Conservation (phyloP, 1,140 invertebrate genomes). For the Drosophila arawakana region DNA sequence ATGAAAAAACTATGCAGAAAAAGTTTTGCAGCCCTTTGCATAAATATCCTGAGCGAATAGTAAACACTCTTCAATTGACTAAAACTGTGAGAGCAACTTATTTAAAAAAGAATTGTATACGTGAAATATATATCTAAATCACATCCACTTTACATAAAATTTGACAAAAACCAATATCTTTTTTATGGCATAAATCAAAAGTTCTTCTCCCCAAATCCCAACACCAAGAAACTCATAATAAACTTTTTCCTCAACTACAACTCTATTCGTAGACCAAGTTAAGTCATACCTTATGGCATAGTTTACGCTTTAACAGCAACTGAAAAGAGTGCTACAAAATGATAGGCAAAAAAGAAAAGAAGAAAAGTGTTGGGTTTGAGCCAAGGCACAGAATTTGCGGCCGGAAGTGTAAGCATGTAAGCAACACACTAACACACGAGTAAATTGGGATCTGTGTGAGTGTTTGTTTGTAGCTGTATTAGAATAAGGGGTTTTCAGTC, state of each 20-base stretch:
- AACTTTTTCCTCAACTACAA: neutral
- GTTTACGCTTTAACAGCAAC: constrained; percentile 8
- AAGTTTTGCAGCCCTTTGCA: constrained; percentile 8
- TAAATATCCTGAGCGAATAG: constrained; percentile 14
- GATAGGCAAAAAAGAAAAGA: constrained; percentile 19
- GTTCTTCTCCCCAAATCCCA: no score
- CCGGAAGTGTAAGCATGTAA: constrained; percentile 62
- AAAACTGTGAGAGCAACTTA: neutral
- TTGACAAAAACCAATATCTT: no score
- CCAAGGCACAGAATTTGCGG: constrained; percentile 60
- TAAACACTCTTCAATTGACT: constrained; percentile 27
- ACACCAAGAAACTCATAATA: no score
- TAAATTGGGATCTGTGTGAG: neutral
- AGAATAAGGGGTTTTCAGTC: constrained; percentile 24
- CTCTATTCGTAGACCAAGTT: neutral
- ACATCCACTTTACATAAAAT: no score
- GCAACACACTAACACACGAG: constrained; percentile 18
- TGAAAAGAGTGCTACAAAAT: constrained; percentile 28
- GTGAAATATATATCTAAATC: no score
- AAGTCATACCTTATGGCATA: neutral
- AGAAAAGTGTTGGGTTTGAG: constrained; percentile 53
- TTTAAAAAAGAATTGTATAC: neutral
- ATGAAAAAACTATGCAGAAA: constrained; percentile 30
- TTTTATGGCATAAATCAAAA: no score
- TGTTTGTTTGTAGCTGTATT: constrained; percentile 12